A percentile compares a stretch with the other conserved stretches of the same genome.
Evolutionary conservation across 1,140 invertebrate genomes (phyloP).

Genomic region (Choristoneura fumiferana): DNA sequence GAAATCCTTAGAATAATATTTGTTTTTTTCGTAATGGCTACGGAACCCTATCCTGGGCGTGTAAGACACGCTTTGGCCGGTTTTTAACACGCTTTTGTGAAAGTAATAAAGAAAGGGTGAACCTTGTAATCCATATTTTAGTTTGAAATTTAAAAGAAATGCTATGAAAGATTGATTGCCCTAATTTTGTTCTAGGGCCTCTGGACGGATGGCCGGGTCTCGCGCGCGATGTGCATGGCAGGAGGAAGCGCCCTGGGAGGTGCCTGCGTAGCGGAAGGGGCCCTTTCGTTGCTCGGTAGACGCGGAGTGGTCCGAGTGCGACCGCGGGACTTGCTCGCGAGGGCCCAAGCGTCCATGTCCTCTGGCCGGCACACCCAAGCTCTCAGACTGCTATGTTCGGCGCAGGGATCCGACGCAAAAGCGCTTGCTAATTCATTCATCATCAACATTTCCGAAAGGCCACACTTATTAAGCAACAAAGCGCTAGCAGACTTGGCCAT

Average conservation of each 20-base stretch:
- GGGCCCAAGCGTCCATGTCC: conserved; percentile 48
- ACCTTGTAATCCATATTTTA: too few species aligned
- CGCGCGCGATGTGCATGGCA: conserved; percentile 79
- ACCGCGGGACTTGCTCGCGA: conserved; percentile 80
- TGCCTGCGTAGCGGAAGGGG: conserved; percentile 88
- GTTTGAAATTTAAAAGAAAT: too few species aligned
- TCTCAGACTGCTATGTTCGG: conserved; percentile 57
- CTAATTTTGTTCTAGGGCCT: conserved; percentile 82
- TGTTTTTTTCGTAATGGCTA: too few species aligned
- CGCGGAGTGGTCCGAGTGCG: conserved; percentile 91
- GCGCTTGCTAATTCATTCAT: conserved; percentile 46
- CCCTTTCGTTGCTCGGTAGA: conserved; percentile 91
- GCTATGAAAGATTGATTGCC: too few species aligned
- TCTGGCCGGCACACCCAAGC: conserved; percentile 83
- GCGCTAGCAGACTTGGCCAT: conserved; percentile 54
- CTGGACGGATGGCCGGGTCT: conserved; percentile 84
- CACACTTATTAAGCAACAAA: conserved; percentile 54
- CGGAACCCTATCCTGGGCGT: too few species aligned
- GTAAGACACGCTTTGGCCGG: too few species aligned
- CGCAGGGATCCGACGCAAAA: conserved; percentile 41
- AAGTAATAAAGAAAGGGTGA: too few species aligned
- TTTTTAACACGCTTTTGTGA: too few species aligned
- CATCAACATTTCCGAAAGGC: conserved; percentile 47
- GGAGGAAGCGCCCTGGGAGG: conserved; percentile 83
- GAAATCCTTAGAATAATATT: too few species aligned